phyloP scores from a whole-genome alignment of 2,888 invertebrate species.

The Hyposoter dolosus region DNA sequence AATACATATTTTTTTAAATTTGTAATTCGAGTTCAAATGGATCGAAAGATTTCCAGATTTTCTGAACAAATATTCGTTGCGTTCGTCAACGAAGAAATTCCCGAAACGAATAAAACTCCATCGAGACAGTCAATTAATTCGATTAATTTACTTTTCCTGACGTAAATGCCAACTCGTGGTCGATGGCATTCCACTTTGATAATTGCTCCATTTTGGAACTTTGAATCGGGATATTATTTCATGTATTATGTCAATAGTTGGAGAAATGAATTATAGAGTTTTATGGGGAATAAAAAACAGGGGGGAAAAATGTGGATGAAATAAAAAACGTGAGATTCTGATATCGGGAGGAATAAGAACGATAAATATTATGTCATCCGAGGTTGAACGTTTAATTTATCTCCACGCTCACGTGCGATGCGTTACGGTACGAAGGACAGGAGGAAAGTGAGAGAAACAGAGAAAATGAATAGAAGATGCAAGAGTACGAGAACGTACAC shows the following conservation, averaged over 20 bases:
- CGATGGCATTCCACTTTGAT: background rate
- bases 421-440: slow-evolving; percentile 45
- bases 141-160: background rate
- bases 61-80: background rate
- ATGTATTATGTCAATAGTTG: background rate
- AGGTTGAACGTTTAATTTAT: slow-evolving; percentile 64
- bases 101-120: background rate
- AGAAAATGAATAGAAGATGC: slow-evolving; percentile 10
- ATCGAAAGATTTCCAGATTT: background rate
- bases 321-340: background rate
- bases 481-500: slow-evolving; percentile 41
- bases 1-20: background rate
- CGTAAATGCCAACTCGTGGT: background rate
- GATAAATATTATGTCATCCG: slow-evolving; percentile 44
- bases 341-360: slow-evolving; percentile 19
- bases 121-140: background rate
- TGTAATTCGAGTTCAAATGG: background rate
- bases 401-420: slow-evolving; percentile 47
- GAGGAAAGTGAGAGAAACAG: slow-evolving; percentile 2
- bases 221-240: background rate
- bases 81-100: background rate
- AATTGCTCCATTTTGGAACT: background rate
- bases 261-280: background rate
- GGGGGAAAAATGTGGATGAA: background rate
- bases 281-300: background rate